Base-by-base conservation (phyloP, 2,113 vertebrate genomes). In the Aldabrachelys gigantea region DNA sequence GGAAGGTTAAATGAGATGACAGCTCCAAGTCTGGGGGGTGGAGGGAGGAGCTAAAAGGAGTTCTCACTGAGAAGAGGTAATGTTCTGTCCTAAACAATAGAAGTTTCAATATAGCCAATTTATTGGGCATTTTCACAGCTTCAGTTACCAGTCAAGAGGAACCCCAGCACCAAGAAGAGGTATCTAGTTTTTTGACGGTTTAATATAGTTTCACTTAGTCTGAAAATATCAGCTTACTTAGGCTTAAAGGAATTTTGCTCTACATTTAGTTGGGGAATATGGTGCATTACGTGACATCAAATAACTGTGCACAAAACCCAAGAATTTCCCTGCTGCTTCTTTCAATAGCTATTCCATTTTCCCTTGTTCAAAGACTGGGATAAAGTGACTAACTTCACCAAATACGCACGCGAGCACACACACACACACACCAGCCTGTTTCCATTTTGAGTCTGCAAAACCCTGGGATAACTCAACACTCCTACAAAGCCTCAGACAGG, bases 111-210 rank as follows among this genome's bases (percentile, higher is more conserved):
- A n/a, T 6, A 65, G 31, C 31, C 62, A 65, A 65, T 17, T 19
- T 4, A 17, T 17, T 65, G 62, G 31, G 8, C n/a, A 8, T 65
- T 65, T 65, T 35, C 31, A 35, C 7, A 14, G 8, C 62, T 31
- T 65, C 14, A 17, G 31, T 8, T 1, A 1, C 2, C 35, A 2
- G 88, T 27, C 14, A 14, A 80, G 80, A 38, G 7, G 6, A 3
- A 65, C 4, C n/a, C 22, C 5, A 57, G 38, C 82, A 49, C 31
- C 24, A 8, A 84, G 4, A 38, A 3, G 3, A 7, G 29, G 31
- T 65, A 35, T 75, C 21, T 25, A 21, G 69, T 21, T 75, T 75
- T 75, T 75, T 6, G 72, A 22, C 11, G 22, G 38, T 24, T 75
- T 75, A 75, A 41, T 75, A 44, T 75, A 75, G 72, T 13, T 41